phyloP scores from a whole-genome alignment of 2,797 vertebrate genomes.

The Hydrocynus forskahlii region DNA sequence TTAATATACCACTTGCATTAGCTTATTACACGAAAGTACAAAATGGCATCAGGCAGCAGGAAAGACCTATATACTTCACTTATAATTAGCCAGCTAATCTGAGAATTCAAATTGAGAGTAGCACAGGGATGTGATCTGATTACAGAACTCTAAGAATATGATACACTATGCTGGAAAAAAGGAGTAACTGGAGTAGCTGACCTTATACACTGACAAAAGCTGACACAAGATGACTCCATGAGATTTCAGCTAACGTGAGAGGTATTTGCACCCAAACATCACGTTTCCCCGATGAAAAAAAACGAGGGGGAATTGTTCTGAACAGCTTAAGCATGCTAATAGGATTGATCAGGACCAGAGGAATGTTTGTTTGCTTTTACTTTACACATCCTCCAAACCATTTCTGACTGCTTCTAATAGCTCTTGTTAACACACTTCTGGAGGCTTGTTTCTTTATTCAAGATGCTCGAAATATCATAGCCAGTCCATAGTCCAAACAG shows the following conservation, averaged over 20 bases:
- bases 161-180: constrained; percentile 32
- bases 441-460: background rate
- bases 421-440: constrained; percentile 23
- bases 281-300: constrained; percentile 61
- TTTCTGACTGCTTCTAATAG: constrained; percentile 30
- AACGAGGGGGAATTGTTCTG: constrained; percentile 68
- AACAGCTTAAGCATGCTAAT: constrained; percentile 61
- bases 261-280: constrained; percentile 64
- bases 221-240: constrained; percentile 11
- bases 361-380: constrained; percentile 58
- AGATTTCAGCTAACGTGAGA: constrained; percentile 40
- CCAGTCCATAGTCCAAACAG: constrained; percentile 46
- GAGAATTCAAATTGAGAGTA: constrained; percentile 45
- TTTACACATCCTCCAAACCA: constrained; percentile 8
- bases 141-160: constrained; percentile 51
- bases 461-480: constrained; percentile 24
- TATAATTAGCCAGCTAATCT: constrained; percentile 44
- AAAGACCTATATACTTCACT: constrained; percentile 47
- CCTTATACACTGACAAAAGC: constrained; percentile 42
- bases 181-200: constrained; percentile 40
- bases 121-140: constrained; percentile 52
- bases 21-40: background rate
- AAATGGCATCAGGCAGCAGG: constrained; percentile 10
- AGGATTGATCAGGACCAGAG: constrained; percentile 62
- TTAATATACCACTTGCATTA: background rate